These are phyloP conservation scores for Neoarius graeffei DNA, from an alignment of 2,113 vertebrate species.

Conservation along the genomic window DNA sequence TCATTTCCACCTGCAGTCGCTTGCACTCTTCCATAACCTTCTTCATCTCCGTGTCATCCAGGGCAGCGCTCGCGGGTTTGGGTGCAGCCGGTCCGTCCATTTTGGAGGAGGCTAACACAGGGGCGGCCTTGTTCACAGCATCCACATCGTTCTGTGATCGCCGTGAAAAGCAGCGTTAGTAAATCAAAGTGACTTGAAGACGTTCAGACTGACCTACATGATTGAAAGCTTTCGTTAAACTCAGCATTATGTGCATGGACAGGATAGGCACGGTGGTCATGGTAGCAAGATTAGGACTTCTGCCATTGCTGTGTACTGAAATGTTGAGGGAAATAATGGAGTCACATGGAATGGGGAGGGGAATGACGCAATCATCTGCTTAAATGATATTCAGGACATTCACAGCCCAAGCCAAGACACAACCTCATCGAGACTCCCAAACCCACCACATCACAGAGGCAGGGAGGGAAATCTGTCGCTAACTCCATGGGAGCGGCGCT, in stretches of 20 bases:
- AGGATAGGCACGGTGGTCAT: not conserved
- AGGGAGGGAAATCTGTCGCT: not conserved
- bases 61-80: constrained; percentile 73
- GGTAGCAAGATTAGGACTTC: not conserved
- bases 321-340: not conserved
- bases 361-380: not conserved
- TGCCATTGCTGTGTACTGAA: not conserved
- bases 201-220: not conserved
- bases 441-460: constrained; percentile 11
- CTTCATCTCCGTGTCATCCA: constrained; percentile 86
- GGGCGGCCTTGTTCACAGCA: constrained; percentile 74
- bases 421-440: constrained; percentile 11
- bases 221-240: not conserved
- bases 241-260: not conserved
- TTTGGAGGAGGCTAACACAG: constrained; percentile 82
- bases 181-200: not conserved
- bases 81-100: constrained; percentile 73
- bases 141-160: constrained; percentile 84
- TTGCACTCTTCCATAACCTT: constrained; percentile 93
- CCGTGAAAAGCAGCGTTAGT: not conserved
- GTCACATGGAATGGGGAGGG: not conserved
- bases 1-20: constrained; percentile 87
- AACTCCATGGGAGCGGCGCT: not conserved
- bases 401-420: not conserved
- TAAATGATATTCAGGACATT: not conserved